Base-by-base conservation (phyloP, 23 tunicate species). In the Styela clava region DNA sequence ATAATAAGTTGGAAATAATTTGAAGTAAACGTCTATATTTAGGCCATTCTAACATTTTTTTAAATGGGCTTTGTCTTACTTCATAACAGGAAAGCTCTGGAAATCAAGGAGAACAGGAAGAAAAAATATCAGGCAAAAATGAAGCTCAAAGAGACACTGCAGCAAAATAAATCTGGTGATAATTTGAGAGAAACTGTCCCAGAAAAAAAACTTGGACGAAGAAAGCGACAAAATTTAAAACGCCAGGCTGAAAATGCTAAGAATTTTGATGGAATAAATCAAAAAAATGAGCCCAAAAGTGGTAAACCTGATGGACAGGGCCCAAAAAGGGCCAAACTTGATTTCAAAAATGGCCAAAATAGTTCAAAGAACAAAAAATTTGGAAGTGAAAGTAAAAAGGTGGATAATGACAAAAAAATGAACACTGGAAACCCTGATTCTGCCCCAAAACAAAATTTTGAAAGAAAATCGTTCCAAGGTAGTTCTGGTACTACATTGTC, bases 41-140 rank as follows among this genome's bases (percentile, higher is more conserved):
- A n/a, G n/a, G n/a, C n/a, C n/a, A n/a, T n/a, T n/a, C n/a, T n/a
- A n/a, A n/a, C n/a, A n/a, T n/a, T n/a, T n/a, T n/a, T n/a, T n/a
- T n/a, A n/a, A n/a, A n/a, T n/a, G n/a, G n/a, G n/a, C n/a, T n/a
- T n/a, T n/a, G n/a, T n/a, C n/a, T n/a, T n/a, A n/a, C n/a, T n/a
- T n/a, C n/a, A n/a, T n/a, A n/a, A n/a, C 28, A 76, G 81, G 70
- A 87, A 79, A 34, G 98, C 91, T 9, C 79, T 93, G 16, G 88
- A 85, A 52, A 33, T 62, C 31, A 69, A 93, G 70, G 74, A 68
- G 84, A 86, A 84, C 77, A 35, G 93, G 31, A 64, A 79, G 29
- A 69, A 78, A 31, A 81, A 83, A 68, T 87, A 83, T 23, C 33
- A 77, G 51, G 81, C 89, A 1, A 87, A 79, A 69, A 87, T 81